These are phyloP conservation scores for Plagodis dolabraria DNA, from an alignment of 2,888 invertebrate genomes.

Conservation along the genomic window DNA sequence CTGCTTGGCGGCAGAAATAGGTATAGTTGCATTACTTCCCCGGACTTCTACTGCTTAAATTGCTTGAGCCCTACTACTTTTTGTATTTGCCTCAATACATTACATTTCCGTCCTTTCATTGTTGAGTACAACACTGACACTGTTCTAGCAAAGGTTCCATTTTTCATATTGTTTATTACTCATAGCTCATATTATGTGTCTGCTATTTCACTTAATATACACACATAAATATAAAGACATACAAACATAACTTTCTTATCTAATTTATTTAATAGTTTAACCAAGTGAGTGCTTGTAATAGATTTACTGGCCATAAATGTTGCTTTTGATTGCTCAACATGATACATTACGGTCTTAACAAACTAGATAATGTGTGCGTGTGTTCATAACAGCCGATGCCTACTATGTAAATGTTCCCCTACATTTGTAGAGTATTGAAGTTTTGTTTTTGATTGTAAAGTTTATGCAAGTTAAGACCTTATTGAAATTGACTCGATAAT, in stretches of 20 bases:
- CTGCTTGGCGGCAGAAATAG: too few species aligned
- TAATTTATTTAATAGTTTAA: constrained; percentile 30
- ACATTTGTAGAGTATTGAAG: constrained; percentile 4
- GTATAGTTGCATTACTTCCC: too few species aligned
- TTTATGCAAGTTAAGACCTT: too few species aligned
- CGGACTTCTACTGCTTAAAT: too few species aligned
- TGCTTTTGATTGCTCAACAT: constrained; percentile 37
- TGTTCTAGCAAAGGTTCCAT: too few species aligned
- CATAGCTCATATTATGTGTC: background rate
- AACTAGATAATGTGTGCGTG: constrained; percentile 27
- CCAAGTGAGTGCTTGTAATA: constrained; percentile 34
- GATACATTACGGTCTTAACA: constrained; percentile 31
- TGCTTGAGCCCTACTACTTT: too few species aligned
- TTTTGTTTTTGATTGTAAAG: too few species aligned
- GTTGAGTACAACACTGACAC: too few species aligned
- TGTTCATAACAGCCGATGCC: constrained; percentile 15
- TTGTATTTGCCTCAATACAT: too few species aligned
- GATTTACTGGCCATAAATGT: constrained; percentile 47
- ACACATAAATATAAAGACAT: constrained; percentile 31
- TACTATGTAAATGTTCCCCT: constrained; percentile 7
- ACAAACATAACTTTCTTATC: constrained; percentile 31
- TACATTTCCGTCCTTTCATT: too few species aligned
- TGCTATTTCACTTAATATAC: constrained; percentile 19
- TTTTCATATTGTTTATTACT: too few species aligned
- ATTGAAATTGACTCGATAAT: too few species aligned